Evolutionary conservation across 2,888 invertebrate genomes (phyloP).

Genomic region (Odontocolon sp.): DNA sequence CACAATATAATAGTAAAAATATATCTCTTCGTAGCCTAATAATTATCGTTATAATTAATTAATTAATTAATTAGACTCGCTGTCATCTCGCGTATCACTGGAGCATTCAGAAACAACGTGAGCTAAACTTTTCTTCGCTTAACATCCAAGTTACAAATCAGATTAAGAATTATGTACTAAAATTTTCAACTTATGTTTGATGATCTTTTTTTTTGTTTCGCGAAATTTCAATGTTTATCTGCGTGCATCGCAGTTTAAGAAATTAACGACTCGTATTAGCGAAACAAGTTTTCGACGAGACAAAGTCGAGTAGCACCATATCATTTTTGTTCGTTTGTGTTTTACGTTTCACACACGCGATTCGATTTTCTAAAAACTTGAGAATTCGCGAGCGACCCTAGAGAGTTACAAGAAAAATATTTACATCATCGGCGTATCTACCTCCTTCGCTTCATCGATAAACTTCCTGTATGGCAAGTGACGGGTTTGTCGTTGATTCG

Average conservation of each 20-base stretch:
- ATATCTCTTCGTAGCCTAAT: conserved; percentile 72
- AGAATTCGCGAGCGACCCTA: conserved; percentile 48
- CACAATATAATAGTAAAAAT: conserved; percentile 72
- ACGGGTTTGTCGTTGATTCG: conserved; percentile 11
- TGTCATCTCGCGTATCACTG: conserved; percentile 35
- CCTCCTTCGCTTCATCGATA: conserved; percentile 1
- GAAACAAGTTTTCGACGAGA: conserved; percentile 5
- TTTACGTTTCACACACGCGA: neutral
- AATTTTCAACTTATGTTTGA: conserved; percentile 1
- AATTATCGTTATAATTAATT: conserved; percentile 66
- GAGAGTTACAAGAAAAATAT: conserved; percentile 63
- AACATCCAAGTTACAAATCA: conserved; percentile 3
- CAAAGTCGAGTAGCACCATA: conserved; percentile 36
- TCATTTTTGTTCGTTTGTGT: neutral
- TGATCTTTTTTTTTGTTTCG: conserved; percentile 3
- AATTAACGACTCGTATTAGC: neutral
- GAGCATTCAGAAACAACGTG: conserved; percentile 25
- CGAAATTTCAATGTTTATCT: neutral
- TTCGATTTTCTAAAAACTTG: conserved; percentile 26
- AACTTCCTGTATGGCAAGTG: conserved; percentile 42
- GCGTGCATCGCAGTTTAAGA: neutral
- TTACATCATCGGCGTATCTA: conserved; percentile 64
- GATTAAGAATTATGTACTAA: neutral
- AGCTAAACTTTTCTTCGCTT: conserved; percentile 10
- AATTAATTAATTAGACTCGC: conserved; percentile 61